A percentile compares a stretch with the other conserved stretches of the same genome.
Evolutionary conservation across 2,113 vertebrate species (phyloP).

Genomic region (Cyprinodon tularosa): DNA sequence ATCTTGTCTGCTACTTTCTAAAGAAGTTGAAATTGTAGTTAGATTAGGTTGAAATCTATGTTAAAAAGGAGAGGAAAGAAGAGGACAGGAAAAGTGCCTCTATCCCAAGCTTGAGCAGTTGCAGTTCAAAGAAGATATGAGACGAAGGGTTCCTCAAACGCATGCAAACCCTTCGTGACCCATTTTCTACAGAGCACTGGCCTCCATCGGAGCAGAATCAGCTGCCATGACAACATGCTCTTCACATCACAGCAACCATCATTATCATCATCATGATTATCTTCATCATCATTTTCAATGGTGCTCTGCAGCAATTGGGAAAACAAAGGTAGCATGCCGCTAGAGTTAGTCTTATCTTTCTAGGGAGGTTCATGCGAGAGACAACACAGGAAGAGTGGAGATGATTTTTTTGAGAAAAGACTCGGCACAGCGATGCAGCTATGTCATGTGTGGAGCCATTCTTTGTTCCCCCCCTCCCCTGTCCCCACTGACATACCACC

Average conservation of each 20-base stretch:
- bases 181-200: conserved; percentile 33
- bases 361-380: conserved; percentile 63
- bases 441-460: conserved; percentile 64
- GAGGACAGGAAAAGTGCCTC: not conserved
- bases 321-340: conserved; percentile 59
- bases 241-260: conserved; percentile 55
- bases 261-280: conserved; percentile 46
- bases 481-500: conserved; percentile 56
- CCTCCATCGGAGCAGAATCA: conserved; percentile 52
- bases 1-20: too few relatives aligned
- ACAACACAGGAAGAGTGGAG: conserved; percentile 46
- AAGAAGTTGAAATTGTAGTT: too few relatives aligned
- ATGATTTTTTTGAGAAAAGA: conserved; percentile 57
- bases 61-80: conserved; percentile 12
- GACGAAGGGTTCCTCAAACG: conserved; percentile 30
- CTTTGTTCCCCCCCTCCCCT: conserved; percentile 25
- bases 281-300: conserved; percentile 45
- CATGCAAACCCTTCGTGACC: conserved; percentile 60
- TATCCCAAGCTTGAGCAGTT: too few relatives aligned
- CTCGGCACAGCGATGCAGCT: conserved; percentile 49
- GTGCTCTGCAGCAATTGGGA: conserved; percentile 30
- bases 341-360: conserved; percentile 30
- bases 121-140: conserved; percentile 11
- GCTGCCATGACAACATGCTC: conserved; percentile 69
- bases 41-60: not conserved